Evolutionary conservation across 2,797 vertebrate species (phyloP), one percentile per base, ranked within the genome.

Genomic region (Acipenser oxyrinchus): DNA sequence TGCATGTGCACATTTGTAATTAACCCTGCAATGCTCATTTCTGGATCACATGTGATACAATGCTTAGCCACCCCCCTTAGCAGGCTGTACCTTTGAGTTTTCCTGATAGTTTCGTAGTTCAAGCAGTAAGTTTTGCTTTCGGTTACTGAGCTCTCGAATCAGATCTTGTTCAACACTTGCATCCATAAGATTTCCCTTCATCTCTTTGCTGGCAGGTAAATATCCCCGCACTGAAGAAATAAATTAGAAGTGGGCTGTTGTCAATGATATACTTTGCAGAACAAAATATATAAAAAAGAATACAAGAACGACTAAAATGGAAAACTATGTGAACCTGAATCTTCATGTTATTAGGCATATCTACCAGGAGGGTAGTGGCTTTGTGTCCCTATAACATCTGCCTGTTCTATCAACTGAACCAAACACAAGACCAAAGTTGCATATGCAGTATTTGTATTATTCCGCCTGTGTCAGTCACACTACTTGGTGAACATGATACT

Each of bases 101-200:
- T 97, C 94, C 68, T 98, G 93, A 10, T 99, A 99, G 86, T 97
- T 99, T 53, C 88, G 89, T 37, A 99, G 87, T 76, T 99, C 97
- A 55, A 99, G 84, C 72, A 99, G 73, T 53, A 99, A 86, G 71
- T 93, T 99, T 81, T 99, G 97, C 77, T 91, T 93, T 68, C 94
- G 93, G 62, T 98, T 95, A 78, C 95, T 99, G 70, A 99, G 93
- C 70, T 99, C 97, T 78, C 97, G 85, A 72, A 99, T 85, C 2
- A 94, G 83, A 75, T 98, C 95, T 85, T 98, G 96, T 71, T 98
- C 97, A 37, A 88, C 79, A 2, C 84, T 94, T 9, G 85, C 81
- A 80, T 98, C 95, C 93, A 95, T 91, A 1, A 97, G 86, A 75
- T 87, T 96, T 64, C 94, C 96, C 70, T 90, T 92, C 73, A 90